Evolutionary conservation across 2,113 vertebrate species (phyloP).

Genomic region (Urocynchramus pylzowi): DNA sequence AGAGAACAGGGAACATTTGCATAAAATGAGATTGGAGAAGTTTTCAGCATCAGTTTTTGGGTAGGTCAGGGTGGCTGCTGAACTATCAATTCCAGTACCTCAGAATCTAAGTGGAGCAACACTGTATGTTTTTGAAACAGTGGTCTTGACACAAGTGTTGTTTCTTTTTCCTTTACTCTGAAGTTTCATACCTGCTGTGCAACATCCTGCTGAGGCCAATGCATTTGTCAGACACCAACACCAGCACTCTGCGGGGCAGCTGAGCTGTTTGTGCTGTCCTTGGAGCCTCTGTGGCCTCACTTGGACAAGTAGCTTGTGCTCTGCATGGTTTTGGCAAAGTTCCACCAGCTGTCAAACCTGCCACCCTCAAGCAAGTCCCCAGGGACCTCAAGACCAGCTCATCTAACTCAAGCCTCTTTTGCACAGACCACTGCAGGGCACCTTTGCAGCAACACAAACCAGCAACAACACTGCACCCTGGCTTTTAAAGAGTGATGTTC

Average conservation of each 20-base stretch:
- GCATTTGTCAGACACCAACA: background rate
- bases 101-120: background rate
- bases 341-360: background rate
- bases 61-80: background rate
- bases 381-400: background rate
- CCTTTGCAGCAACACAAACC: background rate
- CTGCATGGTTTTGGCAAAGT: background rate
- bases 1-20: background rate
- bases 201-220: background rate
- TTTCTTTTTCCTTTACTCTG: background rate
- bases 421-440: background rate
- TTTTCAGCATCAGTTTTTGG: background rate
- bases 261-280: background rate
- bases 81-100: background rate
- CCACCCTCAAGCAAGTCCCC: background rate
- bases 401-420: background rate
- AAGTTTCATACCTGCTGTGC: background rate
- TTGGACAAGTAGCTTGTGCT: background rate
- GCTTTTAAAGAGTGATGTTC: background rate
- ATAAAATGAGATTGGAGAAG: background rate
- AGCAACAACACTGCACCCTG: accelerated
- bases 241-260: background rate
- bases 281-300: background rate
- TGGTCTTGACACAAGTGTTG: background rate
- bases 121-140: background rate